These are phyloP conservation scores for Mirounga angustirostris DNA, from an alignment of 2,113 vertebrate species.

Conservation along the genomic window DNA sequence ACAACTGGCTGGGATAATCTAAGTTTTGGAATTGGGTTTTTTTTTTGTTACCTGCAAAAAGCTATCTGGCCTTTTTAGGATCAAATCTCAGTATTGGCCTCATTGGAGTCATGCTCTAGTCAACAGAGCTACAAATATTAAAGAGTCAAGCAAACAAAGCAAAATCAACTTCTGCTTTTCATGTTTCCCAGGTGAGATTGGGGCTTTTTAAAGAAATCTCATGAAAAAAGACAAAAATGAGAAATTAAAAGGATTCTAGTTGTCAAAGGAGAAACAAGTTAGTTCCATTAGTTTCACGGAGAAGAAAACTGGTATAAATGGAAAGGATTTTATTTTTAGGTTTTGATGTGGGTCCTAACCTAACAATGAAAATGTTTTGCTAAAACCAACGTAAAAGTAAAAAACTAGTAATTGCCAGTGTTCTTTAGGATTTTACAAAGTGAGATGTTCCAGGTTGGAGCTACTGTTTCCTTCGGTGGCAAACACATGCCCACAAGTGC, in stretches of 20 bases:
- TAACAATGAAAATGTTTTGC: neutral
- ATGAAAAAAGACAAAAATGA: neutral
- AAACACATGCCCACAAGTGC: neutral
- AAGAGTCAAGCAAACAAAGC: neutral
- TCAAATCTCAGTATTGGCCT: neutral
- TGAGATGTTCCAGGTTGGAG: conserved; percentile 6
- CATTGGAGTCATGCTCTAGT: neutral
- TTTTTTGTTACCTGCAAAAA: conserved; percentile 20
- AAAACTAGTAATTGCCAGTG: conserved; percentile 55
- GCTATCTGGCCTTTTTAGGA: neutral
- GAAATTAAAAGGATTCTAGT: neutral
- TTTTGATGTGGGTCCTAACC: conserved; percentile 51
- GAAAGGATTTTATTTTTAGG: conserved; percentile 77
- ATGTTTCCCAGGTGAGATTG: neutral
- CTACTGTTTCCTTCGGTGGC: neutral
- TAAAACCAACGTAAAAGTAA: conserved; percentile 77
- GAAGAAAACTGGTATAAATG: conserved; percentile 59
- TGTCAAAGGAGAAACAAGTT: neutral
- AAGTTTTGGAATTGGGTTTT: neutral
- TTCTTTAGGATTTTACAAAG: conserved; percentile 40
- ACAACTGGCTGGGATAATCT: neutral
- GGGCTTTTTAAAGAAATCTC: conserved; percentile 22
- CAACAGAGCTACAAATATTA: conserved; percentile 40
- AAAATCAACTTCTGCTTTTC: conserved; percentile 29
- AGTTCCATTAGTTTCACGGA: neutral